Percentiles rank a stretch among this genome's conserved stretches.
phyloP scores from a whole-genome alignment of 2,797 vertebrate genomes.

The Malacoctenus gilli region DNA sequence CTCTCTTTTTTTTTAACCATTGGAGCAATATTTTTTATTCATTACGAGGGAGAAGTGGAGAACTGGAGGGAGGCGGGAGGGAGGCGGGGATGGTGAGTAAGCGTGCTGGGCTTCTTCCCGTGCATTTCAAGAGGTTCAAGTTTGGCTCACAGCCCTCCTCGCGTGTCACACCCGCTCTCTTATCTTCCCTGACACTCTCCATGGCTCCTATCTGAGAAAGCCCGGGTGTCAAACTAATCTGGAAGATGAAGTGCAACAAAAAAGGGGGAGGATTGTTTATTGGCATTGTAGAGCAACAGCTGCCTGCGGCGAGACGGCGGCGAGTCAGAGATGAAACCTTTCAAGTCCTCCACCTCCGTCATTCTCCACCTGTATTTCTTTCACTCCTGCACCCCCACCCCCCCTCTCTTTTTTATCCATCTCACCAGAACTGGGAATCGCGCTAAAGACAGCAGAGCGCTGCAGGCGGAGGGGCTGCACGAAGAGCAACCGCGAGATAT shows the following conservation, averaged over 20 bases:
- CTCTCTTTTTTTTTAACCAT: too few species aligned
- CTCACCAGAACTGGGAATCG: slow-evolving; percentile 9
- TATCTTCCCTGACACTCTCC: slow-evolving; percentile 58
- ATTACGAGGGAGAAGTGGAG: slow-evolving; percentile 2
- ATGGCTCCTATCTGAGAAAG: slow-evolving; percentile 46
- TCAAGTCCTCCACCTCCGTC: slow-evolving; percentile 24
- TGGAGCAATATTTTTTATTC: background rate
- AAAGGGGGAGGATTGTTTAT: slow-evolving; percentile 50
- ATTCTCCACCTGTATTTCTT: slow-evolving; percentile 33
- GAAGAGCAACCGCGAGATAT: slow-evolving; percentile 20
- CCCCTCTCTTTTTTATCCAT: slow-evolving; percentile 26
- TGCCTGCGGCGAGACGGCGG: slow-evolving; percentile 28
- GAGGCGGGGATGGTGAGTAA: slow-evolving; percentile 22
- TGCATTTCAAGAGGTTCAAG: slow-evolving; percentile 40
- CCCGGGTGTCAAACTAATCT: slow-evolving; percentile 47
- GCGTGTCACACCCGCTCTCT: slow-evolving; percentile 28
- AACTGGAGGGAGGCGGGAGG: background rate
- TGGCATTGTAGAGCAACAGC: slow-evolving; percentile 49
- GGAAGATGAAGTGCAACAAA: slow-evolving; percentile 48
- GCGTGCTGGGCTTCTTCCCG: slow-evolving; percentile 12
- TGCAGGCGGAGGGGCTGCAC: slow-evolving; percentile 28
- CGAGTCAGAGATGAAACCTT: slow-evolving; percentile 29
- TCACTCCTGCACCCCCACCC: slow-evolving; percentile 15
- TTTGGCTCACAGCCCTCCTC: slow-evolving; percentile 32
- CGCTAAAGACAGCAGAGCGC: slow-evolving; percentile 30